Evolutionary conservation across 2,797 vertebrate genomes (phyloP).

Genomic region (Ptychadena robeensis): DNA sequence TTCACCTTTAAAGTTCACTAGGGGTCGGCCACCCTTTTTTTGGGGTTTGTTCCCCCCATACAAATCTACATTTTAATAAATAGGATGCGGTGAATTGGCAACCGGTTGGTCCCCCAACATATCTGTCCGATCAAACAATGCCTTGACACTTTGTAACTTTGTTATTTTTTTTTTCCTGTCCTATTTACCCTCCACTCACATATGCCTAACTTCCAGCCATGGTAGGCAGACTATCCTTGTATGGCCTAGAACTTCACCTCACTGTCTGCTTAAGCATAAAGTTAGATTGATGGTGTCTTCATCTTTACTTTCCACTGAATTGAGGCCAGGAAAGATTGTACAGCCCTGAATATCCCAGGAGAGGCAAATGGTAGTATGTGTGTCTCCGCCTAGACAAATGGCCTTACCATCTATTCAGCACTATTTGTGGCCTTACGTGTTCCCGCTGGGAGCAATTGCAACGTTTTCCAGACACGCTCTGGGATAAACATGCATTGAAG

Average conservation of each 20-base stretch:
- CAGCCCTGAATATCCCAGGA: conserved; percentile 1
- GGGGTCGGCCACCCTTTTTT: too few relatives aligned
- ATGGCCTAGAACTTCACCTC: conserved; percentile 27
- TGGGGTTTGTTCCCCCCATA: too few relatives aligned
- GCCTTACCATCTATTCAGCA: background rate
- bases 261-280: conserved; percentile 16
- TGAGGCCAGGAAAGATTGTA: conserved; percentile 49
- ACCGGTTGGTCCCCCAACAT: too few relatives aligned
- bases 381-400: conserved; percentile 19
- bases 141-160: too few relatives aligned
- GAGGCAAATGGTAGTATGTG: background rate
- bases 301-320: conserved; percentile 41
- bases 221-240: conserved; percentile 32
- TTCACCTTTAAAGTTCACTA: too few relatives aligned
- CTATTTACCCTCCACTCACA: too few relatives aligned
- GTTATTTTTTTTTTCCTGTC: too few relatives aligned
- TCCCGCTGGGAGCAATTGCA: background rate
- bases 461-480: background rate
- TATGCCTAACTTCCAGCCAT: background rate
- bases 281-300: conserved; percentile 40
- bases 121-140: too few relatives aligned
- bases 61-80: too few relatives aligned
- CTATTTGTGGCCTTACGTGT: background rate
- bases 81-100: too few relatives aligned
- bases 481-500: background rate